Percentiles rank a stretch among this genome's conserved stretches.
Conservation (phyloP, 2,888 invertebrate genomes). For the Lamellibrachia satsuma region DNA sequence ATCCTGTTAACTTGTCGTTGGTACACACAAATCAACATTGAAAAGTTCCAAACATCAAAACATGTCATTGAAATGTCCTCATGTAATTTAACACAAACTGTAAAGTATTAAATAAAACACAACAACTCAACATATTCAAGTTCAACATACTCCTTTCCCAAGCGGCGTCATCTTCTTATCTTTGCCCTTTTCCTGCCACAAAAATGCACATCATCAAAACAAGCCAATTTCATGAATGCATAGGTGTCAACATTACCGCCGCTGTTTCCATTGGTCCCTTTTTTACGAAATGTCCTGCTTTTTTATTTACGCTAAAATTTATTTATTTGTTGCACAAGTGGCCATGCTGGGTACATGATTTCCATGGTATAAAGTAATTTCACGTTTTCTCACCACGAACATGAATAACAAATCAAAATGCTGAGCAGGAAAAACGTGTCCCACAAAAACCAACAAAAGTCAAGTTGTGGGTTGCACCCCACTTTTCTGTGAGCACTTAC, state of each 20-base stretch:
- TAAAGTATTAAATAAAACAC: neutral
- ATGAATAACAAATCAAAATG: neutral
- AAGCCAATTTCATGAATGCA: neutral
- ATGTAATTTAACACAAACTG: neutral
- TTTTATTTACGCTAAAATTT: neutral
- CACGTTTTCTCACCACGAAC: neutral
- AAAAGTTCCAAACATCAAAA: neutral
- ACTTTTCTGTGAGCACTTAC: neutral
- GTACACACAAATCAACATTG: neutral
- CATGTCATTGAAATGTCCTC: neutral
- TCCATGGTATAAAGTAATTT: neutral
- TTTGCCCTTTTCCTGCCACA: constrained; percentile 20
- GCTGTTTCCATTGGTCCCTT: neutral
- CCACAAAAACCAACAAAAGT: neutral
- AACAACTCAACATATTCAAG: constrained; percentile 1
- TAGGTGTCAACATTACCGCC: neutral
- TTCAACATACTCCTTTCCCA: constrained; percentile 21
- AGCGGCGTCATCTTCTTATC: constrained; percentile 12
- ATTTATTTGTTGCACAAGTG: neutral
- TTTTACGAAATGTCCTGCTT: neutral
- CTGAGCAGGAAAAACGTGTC: neutral
- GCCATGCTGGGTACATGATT: neutral
- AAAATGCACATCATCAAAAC: constrained; percentile 2
- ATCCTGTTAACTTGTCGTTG: neutral
- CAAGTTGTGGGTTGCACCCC: neutral